phyloP scores from a whole-genome alignment of 2,888 invertebrate genomes.

The Mesochorus sp. region DNA sequence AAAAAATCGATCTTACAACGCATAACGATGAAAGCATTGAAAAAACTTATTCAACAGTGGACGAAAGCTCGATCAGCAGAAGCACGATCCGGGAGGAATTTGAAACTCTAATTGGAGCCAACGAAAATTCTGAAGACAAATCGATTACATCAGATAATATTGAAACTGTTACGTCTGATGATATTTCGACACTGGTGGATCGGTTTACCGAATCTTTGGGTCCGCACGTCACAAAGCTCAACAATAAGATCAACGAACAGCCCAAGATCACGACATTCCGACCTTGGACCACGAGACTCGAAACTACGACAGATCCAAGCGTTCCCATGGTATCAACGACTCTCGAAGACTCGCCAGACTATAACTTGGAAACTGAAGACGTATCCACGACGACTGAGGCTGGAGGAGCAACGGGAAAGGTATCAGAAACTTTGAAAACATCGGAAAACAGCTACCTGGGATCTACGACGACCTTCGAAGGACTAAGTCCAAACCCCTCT shows the following conservation, averaged over 20 bases:
- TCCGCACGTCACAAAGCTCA: neutral
- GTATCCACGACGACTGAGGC: neutral
- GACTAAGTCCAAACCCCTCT: neutral
- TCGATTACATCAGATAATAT: neutral
- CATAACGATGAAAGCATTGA: neutral
- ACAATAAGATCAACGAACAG: neutral
- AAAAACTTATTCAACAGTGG: neutral
- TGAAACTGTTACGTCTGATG: constrained; percentile 11
- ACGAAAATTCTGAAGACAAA: neutral
- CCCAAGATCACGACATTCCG: constrained; percentile 33
- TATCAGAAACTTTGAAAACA: constrained; percentile 17
- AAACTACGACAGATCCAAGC: constrained; percentile 3
- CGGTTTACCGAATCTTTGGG: neutral
- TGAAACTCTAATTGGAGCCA: neutral
- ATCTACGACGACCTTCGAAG: neutral
- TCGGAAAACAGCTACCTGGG: constrained; percentile 21
- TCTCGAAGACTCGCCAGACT: neutral
- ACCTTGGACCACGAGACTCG: neutral
- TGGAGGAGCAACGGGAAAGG: neutral
- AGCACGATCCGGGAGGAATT: constrained; percentile 1
- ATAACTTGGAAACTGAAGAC: neutral
- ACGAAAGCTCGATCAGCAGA: constrained; percentile 10
- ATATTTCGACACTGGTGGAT: constrained; percentile 13
- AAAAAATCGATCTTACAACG: constrained; percentile 5
- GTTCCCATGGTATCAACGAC: constrained; percentile 1